These are phyloP conservation scores for Ranitomeya variabilis DNA, from an alignment of 2,113 vertebrate species.

Conservation along the genomic window DNA sequence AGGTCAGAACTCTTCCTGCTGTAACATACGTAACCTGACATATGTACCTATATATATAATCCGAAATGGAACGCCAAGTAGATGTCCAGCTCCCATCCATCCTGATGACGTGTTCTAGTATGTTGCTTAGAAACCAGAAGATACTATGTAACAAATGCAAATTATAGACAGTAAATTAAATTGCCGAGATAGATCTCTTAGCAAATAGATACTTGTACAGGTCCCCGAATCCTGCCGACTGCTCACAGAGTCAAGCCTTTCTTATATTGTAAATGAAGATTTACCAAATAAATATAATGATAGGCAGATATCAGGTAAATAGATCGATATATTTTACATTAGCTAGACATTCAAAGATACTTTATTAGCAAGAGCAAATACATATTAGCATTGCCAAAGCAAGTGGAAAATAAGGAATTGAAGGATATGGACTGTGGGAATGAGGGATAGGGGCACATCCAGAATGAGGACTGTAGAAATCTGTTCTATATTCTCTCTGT, in stretches of 20 bases:
- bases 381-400: no score
- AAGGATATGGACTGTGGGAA: neutral
- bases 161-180: slow-evolving; percentile 41
- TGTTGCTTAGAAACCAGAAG: slow-evolving; percentile 47
- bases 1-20: neutral
- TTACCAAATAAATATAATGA: neutral
- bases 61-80: neutral
- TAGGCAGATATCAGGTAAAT: neutral
- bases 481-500: neutral
- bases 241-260: neutral
- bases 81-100: neutral
- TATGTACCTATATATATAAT: neutral
- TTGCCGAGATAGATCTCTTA: slow-evolving; percentile 15
- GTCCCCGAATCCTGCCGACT: neutral
- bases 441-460: no score
- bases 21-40: neutral
- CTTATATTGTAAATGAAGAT: neutral
- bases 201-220: slow-evolving; percentile 1
- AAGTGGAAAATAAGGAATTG: no score
- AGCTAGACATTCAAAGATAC: no score
- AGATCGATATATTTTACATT: neutral
- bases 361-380: no score
- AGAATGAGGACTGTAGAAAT: no score
- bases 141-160: slow-evolving; percentile 29
- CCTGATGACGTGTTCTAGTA: slow-evolving; percentile 5